Base-by-base conservation (phyloP, 2,113 vertebrate genomes). In the Elaphurus davidianus region DNA sequence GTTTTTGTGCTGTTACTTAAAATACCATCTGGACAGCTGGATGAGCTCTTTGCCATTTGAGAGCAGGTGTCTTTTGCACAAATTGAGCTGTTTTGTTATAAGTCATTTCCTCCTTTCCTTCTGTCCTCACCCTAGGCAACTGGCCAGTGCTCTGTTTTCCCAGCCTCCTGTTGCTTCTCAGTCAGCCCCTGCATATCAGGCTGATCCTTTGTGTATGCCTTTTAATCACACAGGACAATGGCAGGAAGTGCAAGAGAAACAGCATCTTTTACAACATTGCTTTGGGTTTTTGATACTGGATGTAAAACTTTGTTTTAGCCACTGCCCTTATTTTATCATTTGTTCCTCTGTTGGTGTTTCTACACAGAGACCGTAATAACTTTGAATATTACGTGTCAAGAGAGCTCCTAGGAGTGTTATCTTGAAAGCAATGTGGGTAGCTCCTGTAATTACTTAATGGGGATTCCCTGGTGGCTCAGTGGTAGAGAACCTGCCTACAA, bases 1-100 rank as follows among this genome's bases (percentile, higher is more conserved):
- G 64, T 78, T 96, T 98, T 95, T 92, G 85, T 82, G 30, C 94
- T 97, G 62, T 97, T 47, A 83, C 43, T 76, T 91, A 97, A 97
- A 96, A 95, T 96, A 94, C 91, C 88, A 97, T 97, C 94, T 96
- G 97, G 93, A 88, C 74, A 94, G n/a, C 97, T 98, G 97, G 96
- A 95, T 36, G 86, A 50, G 76, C 47, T 94, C 52, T 84, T 94
- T 94, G 92, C 76, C 89, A 95, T 98, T 98, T 97, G 84, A 60
- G 86, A 98, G 96, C 96, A 98, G 92, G 94, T 98, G 94, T 96
- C 93, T 91, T 97, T 91, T 97, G 96, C 21, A 87, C 83, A 94
- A 96, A 91, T 94, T 87, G 76, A 97, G 60, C 90, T 81, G 60
- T 94, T 97, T 95, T 90, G 84, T 97, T 91, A 43, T 90, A 97